A percentile compares a stretch with the other conserved stretches of the same genome.
phyloP scores from a whole-genome alignment of 2,113 vertebrate species.

The Panthera uncia region DNA sequence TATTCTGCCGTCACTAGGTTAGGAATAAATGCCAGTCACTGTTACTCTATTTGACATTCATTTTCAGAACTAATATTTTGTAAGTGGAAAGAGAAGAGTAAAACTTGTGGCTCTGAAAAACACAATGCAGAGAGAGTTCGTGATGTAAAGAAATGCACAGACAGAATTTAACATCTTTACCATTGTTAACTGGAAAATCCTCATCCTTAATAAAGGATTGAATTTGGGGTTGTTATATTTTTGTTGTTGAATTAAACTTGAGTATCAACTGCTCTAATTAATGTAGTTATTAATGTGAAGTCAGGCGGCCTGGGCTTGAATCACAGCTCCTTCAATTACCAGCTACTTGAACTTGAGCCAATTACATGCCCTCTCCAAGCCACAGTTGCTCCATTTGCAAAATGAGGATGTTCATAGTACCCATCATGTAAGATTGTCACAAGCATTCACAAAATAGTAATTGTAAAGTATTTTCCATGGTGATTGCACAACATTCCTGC shows the following conservation, averaged over 20 bases:
- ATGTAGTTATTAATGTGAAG: slow-evolving; percentile 51
- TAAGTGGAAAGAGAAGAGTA: slow-evolving; percentile 52
- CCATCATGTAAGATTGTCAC: not conserved
- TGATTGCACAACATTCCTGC: not conserved
- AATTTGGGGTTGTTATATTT: not conserved
- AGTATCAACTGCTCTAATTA: slow-evolving; percentile 55
- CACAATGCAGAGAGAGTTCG: not conserved
- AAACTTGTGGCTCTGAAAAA: slow-evolving; percentile 19
- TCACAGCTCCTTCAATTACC: slow-evolving; percentile 39
- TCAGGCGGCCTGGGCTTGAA: not conserved
- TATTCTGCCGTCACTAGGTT: slow-evolving; percentile 72
- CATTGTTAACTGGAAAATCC: slow-evolving; percentile 56
- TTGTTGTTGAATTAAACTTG: slow-evolving; percentile 56
- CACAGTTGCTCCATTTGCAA: slow-evolving; percentile 42
- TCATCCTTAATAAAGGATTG: slow-evolving; percentile 43
- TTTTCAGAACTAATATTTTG: slow-evolving; percentile 68
- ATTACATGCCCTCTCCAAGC: not conserved
- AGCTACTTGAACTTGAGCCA: slow-evolving; percentile 48
- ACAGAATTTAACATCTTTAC: slow-evolving; percentile 28
- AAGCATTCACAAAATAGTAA: slow-evolving; percentile 6
- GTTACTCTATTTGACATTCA: slow-evolving; percentile 74
- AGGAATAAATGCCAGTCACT: slow-evolving; percentile 77
- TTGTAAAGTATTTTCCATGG: slow-evolving; percentile 18
- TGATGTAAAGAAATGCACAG: not conserved
- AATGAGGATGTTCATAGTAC: not conserved